phyloP scores from a whole-genome alignment of 2,888 invertebrate genomes.

The Drosophila maculinotata region DNA sequence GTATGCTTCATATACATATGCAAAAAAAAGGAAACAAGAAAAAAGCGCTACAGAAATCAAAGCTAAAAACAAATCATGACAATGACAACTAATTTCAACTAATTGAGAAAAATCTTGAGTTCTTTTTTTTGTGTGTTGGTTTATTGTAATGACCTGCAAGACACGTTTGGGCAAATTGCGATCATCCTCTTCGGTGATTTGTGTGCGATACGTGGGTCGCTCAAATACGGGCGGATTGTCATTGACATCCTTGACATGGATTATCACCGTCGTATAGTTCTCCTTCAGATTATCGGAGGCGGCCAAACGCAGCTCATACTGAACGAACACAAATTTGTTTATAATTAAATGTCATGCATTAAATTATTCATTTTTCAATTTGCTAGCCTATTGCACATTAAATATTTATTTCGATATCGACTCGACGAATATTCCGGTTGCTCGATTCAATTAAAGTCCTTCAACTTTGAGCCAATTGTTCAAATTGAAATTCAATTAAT shows the following conservation, averaged over 20 bases:
- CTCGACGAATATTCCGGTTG: background rate
- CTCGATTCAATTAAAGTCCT: slow-evolving; percentile 48
- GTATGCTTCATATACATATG: slow-evolving; percentile 54
- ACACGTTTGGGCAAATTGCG: slow-evolving; percentile 97
- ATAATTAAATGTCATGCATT: slow-evolving; percentile 43
- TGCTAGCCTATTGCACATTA: slow-evolving; percentile 1
- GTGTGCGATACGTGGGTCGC: slow-evolving; percentile 96
- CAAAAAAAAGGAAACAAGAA: slow-evolving; percentile 23
- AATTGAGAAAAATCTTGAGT: background rate
- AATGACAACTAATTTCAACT: slow-evolving; percentile 27
- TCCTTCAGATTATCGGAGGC: slow-evolving; percentile 98
- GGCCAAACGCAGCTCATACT: slow-evolving; percentile 97
- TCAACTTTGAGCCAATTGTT: slow-evolving; percentile 55
- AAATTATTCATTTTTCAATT: slow-evolving; percentile 38
- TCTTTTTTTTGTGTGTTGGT: background rate
- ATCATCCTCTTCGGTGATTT: slow-evolving; percentile 98
- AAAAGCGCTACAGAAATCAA: slow-evolving; percentile 43
- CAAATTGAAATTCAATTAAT: slow-evolving; percentile 74
- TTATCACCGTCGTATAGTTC: slow-evolving; percentile 98
- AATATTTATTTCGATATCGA: slow-evolving; percentile 4
- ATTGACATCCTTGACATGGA: slow-evolving; percentile 98
- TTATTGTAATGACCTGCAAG: slow-evolving; percentile 89
- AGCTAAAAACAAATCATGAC: slow-evolving; percentile 28
- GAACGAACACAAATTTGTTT: slow-evolving; percentile 41
- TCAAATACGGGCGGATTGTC: slow-evolving; percentile 99